phyloP scores from a whole-genome alignment of 2,113 vertebrate genomes.

The Scatophagus argus region DNA sequence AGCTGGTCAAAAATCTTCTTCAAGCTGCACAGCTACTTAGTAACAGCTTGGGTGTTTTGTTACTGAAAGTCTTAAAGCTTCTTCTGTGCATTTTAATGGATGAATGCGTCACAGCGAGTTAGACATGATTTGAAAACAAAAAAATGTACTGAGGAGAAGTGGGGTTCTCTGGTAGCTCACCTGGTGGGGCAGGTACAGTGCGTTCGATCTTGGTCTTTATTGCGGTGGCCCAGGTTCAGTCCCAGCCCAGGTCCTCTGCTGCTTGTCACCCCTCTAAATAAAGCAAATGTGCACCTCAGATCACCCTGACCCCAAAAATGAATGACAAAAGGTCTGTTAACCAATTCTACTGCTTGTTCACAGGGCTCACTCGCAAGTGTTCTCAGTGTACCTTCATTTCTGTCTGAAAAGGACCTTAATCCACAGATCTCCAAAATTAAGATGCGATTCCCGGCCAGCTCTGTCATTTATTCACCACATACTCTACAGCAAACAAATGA shows the following conservation, averaged over 20 bases:
- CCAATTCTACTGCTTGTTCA: background rate
- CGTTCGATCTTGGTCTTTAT: too few species aligned
- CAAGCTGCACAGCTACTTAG: background rate
- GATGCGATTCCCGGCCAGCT: background rate
- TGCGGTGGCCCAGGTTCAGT: too few species aligned
- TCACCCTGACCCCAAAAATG: background rate
- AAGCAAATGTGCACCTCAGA: rapidly evolving
- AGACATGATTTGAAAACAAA: background rate
- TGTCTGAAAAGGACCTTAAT: background rate
- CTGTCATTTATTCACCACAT: background rate
- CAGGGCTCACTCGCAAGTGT: background rate
- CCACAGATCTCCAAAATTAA: background rate
- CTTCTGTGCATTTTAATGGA: background rate
- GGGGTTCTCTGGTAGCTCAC: too few species aligned
- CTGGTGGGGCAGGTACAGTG: too few species aligned
- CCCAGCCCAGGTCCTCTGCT: too few species aligned
- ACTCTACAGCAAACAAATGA: background rate
- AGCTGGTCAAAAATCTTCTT: background rate
- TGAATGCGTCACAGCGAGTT: background rate
- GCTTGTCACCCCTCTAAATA: too few species aligned
- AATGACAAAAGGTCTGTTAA: background rate
- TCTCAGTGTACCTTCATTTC: background rate
- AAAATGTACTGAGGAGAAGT: background rate
- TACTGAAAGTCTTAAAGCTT: background rate
- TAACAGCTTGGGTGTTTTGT: background rate